Percentiles rank a stretch among this genome's conserved stretches.
These are phyloP conservation scores for Sebastiscus albofasciatus DNA, from an alignment of 2,797 vertebrate species.

Conservation along the genomic window DNA sequence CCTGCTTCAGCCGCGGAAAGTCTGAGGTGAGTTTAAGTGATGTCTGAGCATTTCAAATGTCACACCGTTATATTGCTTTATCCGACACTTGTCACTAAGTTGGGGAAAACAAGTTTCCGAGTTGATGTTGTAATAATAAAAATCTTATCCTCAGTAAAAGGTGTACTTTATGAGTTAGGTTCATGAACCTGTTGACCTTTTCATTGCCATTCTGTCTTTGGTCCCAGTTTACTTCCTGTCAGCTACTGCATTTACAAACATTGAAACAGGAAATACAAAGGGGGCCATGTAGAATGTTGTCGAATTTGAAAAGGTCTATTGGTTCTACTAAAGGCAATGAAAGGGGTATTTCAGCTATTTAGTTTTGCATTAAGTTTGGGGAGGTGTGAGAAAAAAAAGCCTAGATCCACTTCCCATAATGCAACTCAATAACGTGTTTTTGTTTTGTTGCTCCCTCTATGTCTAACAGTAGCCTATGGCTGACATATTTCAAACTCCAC, in stretches of 20 bases:
- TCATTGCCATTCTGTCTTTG: background rate
- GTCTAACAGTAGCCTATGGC: background rate
- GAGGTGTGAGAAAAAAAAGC: background rate
- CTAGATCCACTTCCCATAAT: background rate
- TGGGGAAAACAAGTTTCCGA: conserved; percentile 6
- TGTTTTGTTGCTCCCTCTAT: background rate
- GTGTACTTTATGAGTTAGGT: background rate
- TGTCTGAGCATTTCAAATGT: conserved; percentile 32
- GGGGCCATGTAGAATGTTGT: background rate
- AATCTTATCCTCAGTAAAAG: background rate
- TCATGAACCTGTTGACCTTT: background rate
- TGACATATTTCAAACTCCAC: background rate
- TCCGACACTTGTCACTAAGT: conserved; percentile 16
- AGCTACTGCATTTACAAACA: background rate
- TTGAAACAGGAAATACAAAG: background rate
- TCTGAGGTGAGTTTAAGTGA: conserved; percentile 88
- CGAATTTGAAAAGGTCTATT: background rate
- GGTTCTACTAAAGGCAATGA: background rate
- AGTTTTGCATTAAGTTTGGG: background rate
- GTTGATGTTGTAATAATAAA: background rate
- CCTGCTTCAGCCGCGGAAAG: conserved; percentile 97
- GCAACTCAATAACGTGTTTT: background rate
- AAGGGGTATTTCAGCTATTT: background rate
- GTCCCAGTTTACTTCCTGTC: background rate
- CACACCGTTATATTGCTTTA: conserved; percentile 27